These are phyloP conservation scores for Denticeps clupeoides DNA, from an alignment of 2,797 vertebrate species.

Conservation along the genomic window DNA sequence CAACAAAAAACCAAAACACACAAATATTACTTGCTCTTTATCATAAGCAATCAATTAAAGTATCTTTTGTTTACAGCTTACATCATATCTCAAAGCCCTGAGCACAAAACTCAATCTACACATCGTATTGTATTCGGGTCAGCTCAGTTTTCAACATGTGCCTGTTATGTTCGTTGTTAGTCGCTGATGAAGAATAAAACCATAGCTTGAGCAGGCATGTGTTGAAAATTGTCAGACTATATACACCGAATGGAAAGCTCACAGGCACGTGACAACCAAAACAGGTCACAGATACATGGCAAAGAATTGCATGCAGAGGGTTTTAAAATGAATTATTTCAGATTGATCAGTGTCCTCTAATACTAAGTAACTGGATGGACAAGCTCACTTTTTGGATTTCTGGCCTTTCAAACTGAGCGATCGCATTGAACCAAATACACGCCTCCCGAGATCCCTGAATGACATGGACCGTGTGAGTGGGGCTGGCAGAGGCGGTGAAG, in stretches of 20 bases:
- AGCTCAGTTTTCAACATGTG: no score
- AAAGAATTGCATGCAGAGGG: constrained; percentile 41
- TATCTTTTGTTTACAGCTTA: constrained; percentile 38
- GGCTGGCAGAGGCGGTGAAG: constrained; percentile 45
- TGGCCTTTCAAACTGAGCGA: constrained; percentile 63
- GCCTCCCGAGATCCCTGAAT: constrained; percentile 66
- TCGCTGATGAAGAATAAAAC: no score
- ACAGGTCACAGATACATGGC: constrained; percentile 48
- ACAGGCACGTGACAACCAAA: constrained; percentile 48
- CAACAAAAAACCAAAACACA: no score
- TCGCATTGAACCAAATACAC: constrained; percentile 66
- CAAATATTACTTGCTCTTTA: no score
- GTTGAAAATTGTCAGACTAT: constrained; percentile 48
- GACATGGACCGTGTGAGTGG: constrained; percentile 64
- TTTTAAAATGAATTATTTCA: no score
- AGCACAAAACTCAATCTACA: constrained; percentile 59
- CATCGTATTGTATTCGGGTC: constrained; percentile 45
- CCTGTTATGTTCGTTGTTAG: no score
- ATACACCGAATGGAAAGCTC: constrained; percentile 45
- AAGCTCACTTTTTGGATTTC: constrained; percentile 56
- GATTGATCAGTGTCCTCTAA: no score
- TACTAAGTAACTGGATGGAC: neutral
- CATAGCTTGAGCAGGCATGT: no score
- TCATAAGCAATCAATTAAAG: no score
- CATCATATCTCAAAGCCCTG: constrained; percentile 57